Evolutionary conservation across 2,888 invertebrate species (phyloP), one percentile per base, ranked within the genome.

Genomic region (Hipparchia sbordonii): DNA sequence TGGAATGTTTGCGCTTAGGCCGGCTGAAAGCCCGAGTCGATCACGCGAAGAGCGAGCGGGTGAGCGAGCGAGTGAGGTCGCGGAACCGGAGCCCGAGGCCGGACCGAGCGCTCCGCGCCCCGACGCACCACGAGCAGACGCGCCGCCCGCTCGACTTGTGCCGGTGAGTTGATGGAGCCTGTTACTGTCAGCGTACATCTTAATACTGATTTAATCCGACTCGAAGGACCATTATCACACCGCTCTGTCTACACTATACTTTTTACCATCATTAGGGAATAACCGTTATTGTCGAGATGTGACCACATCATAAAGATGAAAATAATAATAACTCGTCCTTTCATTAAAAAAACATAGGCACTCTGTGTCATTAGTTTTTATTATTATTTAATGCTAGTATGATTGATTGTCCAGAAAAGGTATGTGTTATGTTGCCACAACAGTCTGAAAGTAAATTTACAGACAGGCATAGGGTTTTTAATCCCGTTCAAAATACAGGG

Each of bases 81-180:
- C 63, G 75, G 73, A 72, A 75, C 60, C 77, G 78, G 77, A 81
- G 77, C 82, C 82, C 67, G 78, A 83, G 77, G 79, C 81, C 33
- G 80, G 81, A 46, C 76, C 79, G 71, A 79, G 76, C 77, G 73
- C 74, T 48, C 69, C 71, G 72, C 23, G 39, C 5, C 6, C 76
- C 78, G 70, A 79, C 75, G 74, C 74, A 51, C 70, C 70, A 72
- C 13, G 70, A 73, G 45, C 79, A 67, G 71, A 74, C 59, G 72
- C 73, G 51, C 68, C 71, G 67, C 65, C 67, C 69, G 75, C 75
- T 12, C 73, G 76, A n/a, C 73, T 78, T 23, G 79, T 75, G 72
- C 77, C 76, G 78, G 81, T 81, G 77, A 80, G 81, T 77, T 75
- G 72, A 52, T 76, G 75, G 62, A 69, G 59, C 65, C 73, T 76